Base-by-base conservation (phyloP, 2,888 invertebrate genomes). In the Brenthis daphne region DNA sequence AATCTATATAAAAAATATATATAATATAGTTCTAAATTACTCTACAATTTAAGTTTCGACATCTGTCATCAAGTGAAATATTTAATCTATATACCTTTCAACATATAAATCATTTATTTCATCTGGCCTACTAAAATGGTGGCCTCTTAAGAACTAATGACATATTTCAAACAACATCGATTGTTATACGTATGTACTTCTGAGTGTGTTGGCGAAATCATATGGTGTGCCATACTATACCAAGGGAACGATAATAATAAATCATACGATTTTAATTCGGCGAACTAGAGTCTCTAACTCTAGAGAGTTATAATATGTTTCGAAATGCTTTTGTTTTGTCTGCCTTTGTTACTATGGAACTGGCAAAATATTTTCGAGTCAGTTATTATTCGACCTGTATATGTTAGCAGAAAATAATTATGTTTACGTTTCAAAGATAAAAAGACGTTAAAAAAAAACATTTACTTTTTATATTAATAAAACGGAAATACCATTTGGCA, bases 241-340 rank as follows among this genome's bases (percentile, higher is more conserved):
- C 37, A 66, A 56, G 50, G 43, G 43, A 56, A 29, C 16, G 57
- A 54, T 61, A 65, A 65, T 63, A 71, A 69, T 69, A 71, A 67
- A 69, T 68, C 68, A 69, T 71, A 63, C 71, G 64, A 70, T 78
- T 75, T 71, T 48, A 64, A 78, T 85, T 84, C 81, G 80, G 75
- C 79, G 84, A 83, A 84, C 82, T 85, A 85, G 78, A 76, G 74
- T 47, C 73, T n/a, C n/a, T n/a, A n/a, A n/a, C n/a, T n/a, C n/a
- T n/a, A n/a, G n/a, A n/a, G n/a, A n/a, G n/a, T n/a, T n/a, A n/a
- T n/a, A n/a, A 74, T 77, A 76, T 82, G 78, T 78, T 78, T 81
- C 81, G 77, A 85, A 86, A 81, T 77, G 69, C 71, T 76, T 77
- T 78, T 87, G 85, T 87, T 87, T 80, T 83, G 86, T 81, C 86